Conservation (phyloP, 1,140 invertebrate species). For the Onthophagus taurus region DNA sequence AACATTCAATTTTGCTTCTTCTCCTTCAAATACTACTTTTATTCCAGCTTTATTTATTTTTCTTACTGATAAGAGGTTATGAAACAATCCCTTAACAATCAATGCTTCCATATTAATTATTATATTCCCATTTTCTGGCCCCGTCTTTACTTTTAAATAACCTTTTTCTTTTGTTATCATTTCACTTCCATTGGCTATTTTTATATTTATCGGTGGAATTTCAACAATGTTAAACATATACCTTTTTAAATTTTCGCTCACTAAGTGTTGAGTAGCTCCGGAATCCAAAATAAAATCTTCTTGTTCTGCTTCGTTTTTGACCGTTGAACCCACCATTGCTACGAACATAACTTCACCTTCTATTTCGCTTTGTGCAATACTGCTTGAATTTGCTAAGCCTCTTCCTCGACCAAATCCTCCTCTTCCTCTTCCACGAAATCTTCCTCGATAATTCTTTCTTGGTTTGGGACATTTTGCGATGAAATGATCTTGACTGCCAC, state of each 20-base stretch:
- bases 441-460: neutral
- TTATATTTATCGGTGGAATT: slow-evolving; percentile 1
- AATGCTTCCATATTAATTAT: slow-evolving; percentile 5
- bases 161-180: neutral
- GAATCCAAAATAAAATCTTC: neutral
- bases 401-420: slow-evolving; percentile 1
- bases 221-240: slow-evolving; percentile 1
- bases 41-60: slow-evolving; percentile 5
- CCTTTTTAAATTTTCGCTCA: neutral
- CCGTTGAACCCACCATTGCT: too few relatives aligned
- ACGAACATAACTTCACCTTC: too few relatives aligned
- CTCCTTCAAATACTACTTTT: slow-evolving; percentile 1
- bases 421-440: neutral
- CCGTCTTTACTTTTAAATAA: too few relatives aligned
- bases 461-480: slow-evolving; percentile 3
- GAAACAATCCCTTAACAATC: neutral
- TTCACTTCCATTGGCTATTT: neutral
- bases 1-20: neutral
- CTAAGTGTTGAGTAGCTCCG: neutral
- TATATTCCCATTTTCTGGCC: neutral
- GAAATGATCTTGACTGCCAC: slow-evolving; percentile 3
- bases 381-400: neutral
- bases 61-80: slow-evolving; percentile 2
- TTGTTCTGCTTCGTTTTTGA: too few relatives aligned
- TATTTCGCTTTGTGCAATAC: neutral